These are phyloP conservation scores for Oxyruncus cristatus DNA, from an alignment of 2,113 vertebrate genomes.

Conservation along the genomic window DNA sequence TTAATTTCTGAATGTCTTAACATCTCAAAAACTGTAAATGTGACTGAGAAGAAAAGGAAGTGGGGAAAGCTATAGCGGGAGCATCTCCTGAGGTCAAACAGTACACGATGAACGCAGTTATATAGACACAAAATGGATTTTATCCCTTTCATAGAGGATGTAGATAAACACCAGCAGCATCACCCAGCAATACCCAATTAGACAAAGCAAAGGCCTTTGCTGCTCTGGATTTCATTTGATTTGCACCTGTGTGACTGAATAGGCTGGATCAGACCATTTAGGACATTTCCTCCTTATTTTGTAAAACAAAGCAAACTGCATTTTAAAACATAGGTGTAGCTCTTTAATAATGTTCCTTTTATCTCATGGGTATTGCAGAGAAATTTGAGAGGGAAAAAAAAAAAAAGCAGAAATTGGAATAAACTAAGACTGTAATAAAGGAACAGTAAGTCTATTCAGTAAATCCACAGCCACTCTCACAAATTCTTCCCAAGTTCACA, in stretches of 20 bases:
- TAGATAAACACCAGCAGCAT: background rate
- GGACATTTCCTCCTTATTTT: background rate
- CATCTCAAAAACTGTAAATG: background rate
- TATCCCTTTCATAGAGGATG: background rate
- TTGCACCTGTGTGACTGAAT: background rate
- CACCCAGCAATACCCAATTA: background rate
- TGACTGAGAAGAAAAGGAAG: background rate
- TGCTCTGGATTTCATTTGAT: background rate
- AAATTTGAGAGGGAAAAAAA: conserved; percentile 86
- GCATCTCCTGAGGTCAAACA: background rate
- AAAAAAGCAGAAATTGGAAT: conserved; percentile 84
- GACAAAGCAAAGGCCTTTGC: background rate
- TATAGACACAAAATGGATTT: background rate
- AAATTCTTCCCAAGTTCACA: background rate
- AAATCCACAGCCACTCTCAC: background rate
- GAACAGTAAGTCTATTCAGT: background rate
- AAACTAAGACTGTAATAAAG: conserved; percentile 84
- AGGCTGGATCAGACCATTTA: background rate
- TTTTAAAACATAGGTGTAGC: background rate
- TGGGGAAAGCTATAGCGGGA: background rate
- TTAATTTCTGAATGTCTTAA: background rate
- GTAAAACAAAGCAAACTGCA: background rate
- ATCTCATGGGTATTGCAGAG: conserved; percentile 81
- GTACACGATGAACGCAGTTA: accelerated
- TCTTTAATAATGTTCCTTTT: conserved; percentile 58